These are phyloP conservation scores for Tetramorium simillimum DNA, from an alignment of 1,140 invertebrate genomes.

Conservation along the genomic window DNA sequence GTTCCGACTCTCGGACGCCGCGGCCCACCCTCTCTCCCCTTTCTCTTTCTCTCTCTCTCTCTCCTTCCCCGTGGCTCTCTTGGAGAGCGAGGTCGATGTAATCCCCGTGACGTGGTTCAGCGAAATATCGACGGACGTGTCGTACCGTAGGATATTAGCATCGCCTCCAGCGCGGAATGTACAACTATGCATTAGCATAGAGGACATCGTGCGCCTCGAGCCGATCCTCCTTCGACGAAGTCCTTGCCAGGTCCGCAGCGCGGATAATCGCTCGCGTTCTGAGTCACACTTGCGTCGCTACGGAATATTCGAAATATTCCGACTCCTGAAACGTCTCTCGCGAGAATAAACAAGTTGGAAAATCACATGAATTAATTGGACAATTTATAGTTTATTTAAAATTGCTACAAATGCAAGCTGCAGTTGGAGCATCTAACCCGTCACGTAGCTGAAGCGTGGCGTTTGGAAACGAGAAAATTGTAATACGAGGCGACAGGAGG, in stretches of 20 bases:
- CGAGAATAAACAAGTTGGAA: background rate
- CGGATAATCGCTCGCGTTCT: background rate
- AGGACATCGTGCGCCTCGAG: constrained; percentile 12
- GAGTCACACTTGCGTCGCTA: background rate
- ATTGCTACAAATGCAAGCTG: background rate
- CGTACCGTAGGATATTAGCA: constrained; percentile 5
- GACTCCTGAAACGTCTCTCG: background rate
- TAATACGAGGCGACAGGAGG: background rate
- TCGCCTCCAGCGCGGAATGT: constrained; percentile 38
- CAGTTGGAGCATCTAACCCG: background rate
- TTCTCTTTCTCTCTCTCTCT: background rate
- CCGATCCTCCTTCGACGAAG: constrained; percentile 15
- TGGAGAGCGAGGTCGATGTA: background rate
- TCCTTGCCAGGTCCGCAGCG: background rate
- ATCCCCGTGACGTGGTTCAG: background rate
- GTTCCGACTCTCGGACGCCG: constrained; percentile 44
- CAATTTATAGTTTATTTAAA: background rate
- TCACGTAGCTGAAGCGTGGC: background rate
- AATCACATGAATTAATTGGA: background rate
- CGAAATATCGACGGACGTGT: constrained; percentile 35
- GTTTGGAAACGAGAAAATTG: background rate
- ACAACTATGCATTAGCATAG: constrained; percentile 47
- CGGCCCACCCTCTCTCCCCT: background rate
- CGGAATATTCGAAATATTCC: too few relatives aligned
- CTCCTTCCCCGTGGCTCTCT: background rate